Evolutionary conservation across 1,140 invertebrate species (phyloP).

Genomic region (Cylas formicarius): DNA sequence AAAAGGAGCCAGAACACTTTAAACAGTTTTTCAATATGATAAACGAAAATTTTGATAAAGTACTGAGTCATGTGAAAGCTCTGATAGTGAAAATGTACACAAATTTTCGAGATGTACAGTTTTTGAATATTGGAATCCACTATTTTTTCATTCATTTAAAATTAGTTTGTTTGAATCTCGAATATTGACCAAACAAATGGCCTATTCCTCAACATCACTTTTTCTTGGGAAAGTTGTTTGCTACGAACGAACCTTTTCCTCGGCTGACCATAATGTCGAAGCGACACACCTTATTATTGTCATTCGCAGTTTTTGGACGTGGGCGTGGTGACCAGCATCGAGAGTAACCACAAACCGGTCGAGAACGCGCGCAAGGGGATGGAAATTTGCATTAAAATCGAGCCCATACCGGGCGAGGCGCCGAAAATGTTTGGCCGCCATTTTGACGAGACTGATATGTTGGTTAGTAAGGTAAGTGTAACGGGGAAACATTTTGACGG

Average conservation of each 20-base stretch:
- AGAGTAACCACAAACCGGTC: slow-evolving; percentile 83
- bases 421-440: slow-evolving; percentile 98
- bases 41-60: no score
- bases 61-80: no score
- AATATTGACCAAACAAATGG: background rate
- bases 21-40: no score
- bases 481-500: no score
- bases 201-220: background rate
- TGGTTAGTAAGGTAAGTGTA: slow-evolving; percentile 87
- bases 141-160: no score
- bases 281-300: no score
- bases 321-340: slow-evolving; percentile 91
- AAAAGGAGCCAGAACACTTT: no score
- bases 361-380: slow-evolving; percentile 91
- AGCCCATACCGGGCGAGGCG: slow-evolving; percentile 89
- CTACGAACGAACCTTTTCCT: no score
- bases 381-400: slow-evolving; percentile 98
- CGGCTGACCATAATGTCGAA: no score
- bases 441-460: slow-evolving; percentile 92
- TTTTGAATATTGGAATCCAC: no score
- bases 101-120: no score
- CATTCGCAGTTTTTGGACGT: slow-evolving; percentile 92
- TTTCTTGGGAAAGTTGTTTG: background rate
- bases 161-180: slow-evolving; percentile 1
- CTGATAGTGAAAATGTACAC: no score